Base-by-base conservation (phyloP, 2,888 invertebrate species). In the Lasioglossum leucozonium region DNA sequence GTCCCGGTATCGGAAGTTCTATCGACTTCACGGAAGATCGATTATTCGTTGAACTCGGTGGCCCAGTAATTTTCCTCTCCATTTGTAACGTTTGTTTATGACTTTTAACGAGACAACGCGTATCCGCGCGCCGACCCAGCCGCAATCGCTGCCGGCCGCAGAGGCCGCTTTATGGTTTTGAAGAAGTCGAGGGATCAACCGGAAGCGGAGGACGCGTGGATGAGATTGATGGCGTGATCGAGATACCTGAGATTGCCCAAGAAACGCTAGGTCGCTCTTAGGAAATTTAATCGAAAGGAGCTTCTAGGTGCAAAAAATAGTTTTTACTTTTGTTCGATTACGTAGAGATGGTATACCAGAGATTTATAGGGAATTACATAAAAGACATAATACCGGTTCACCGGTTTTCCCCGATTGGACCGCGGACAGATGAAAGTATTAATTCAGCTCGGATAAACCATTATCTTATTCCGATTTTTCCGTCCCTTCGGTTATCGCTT, bases 401-500 rank as follows among this genome's bases (percentile, higher is more conserved):
- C 37, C 18, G 65, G n/a, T 13, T n/a, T n/a, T 18, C 18, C 74
- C 40, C 40, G 2, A 18, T 10, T n/a, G 30, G 37, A n/a, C 22
- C 10, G 51, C 8, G 30, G n/a, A 16, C 37, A 3, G 13, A 69
- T 67, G 77, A 69, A 69, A 77, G 55, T 40, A 77, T 47, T 69
- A 51, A 69, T 77, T 40, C n/a, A 69, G 51, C 51, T 13, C 11
- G 55, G 77, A 77, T 77, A 77, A 69, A 77, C 34, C 51, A 40
- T 51, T 69, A 77, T 77, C 77, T 67, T 37, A 22, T 22, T 22
- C 51, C 51, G 69, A 51, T 69, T 77, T 69, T 40, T 26, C 69
- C 18, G 51, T 47, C 69, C 69, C 77, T 77, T 67, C 37, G 44
- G 22, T 76, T 76, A 76, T 76, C 76, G 76, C 34, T 13, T 13